Evolutionary conservation across 2,888 invertebrate species (phyloP), one percentile per base, ranked within the genome.

Genomic region (Campoletis raptor): DNA sequence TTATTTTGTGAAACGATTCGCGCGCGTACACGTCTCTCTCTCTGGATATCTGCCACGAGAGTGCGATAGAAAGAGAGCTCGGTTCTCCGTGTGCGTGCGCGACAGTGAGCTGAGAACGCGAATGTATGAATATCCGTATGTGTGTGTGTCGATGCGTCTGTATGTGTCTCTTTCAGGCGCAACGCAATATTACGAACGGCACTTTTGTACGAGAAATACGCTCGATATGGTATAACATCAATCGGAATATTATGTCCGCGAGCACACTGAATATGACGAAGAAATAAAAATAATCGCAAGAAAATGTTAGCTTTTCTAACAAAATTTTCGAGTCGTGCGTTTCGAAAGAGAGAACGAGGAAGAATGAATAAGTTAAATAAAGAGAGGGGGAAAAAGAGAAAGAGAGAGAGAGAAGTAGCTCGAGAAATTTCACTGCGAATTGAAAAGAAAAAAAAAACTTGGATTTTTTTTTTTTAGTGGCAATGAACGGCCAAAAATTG

Each of bases 151-250:
- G 64, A 64, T 15, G 30, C 8, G 8, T 37, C 37, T 67, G 4
- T n/a, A n/a, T 42, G 24, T 61, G 30, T 40, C 12, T 70, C 21
- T 77, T 36, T 67, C 66, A 52, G 64, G 79, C 74, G 82, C 81
- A 67, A 78, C 81, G 85, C 79, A 82, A 82, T 79, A 79, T 84
- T 69, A 84, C 81, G 52, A 84, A 86, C 84, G 81, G 81, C 86
- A 86, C 86, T 86, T 84, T 78, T 69, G 52, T 48, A 64, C 48
- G 74, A 77, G 67, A 78, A 61, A 86, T 74, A 69, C 73, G 86
- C 48, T 81, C 80, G 70, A 57, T 37, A 57, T 72, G 21, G 48
- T 69, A 57, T 45, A 69, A 69, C 67, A 81, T 85, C 77, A 48
- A 48, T 61, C 74, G 40, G 52, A 76, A 54, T 79, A 45, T 64